Evolutionary conservation across 2,888 invertebrate species (phyloP).

Genomic region (Drosophila villosipedis): DNA sequence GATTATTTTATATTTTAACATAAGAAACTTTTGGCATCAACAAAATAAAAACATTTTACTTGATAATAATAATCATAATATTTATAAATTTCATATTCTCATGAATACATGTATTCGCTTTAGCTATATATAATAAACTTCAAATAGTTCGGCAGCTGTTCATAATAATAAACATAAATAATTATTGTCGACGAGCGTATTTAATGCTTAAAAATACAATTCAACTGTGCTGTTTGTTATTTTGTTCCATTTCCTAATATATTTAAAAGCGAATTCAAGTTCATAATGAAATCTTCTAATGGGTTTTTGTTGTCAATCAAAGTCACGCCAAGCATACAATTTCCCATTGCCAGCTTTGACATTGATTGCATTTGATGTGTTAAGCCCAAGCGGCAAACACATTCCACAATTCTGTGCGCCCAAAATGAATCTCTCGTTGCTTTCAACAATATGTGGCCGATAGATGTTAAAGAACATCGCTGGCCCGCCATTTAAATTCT

Average conservation of each 20-base stretch:
- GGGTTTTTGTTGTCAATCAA: neutral
- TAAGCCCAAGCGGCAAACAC: neutral
- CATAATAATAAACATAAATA: neutral
- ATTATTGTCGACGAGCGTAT: neutral
- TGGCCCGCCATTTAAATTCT: conserved; percentile 67
- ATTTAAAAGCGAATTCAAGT: neutral
- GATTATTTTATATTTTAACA: neutral
- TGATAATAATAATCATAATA: neutral
- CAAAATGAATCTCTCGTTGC: neutral
- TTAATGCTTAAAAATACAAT: neutral
- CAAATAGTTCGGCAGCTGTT: neutral
- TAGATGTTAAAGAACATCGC: neutral
- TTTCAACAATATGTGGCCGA: neutral
- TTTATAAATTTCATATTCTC: neutral
- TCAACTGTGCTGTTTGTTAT: neutral
- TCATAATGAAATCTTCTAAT: neutral
- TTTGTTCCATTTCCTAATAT: neutral
- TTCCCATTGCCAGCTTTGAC: neutral
- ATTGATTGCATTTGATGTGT: neutral
- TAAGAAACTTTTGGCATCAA: too few species aligned
- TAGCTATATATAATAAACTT: neutral
- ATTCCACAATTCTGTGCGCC: neutral
- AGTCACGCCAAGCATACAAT: neutral
- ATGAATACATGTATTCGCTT: neutral
- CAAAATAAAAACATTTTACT: neutral